These are phyloP conservation scores for Noctuana brunneofusca DNA, from an alignment of 2,888 invertebrate species.

Conservation along the genomic window DNA sequence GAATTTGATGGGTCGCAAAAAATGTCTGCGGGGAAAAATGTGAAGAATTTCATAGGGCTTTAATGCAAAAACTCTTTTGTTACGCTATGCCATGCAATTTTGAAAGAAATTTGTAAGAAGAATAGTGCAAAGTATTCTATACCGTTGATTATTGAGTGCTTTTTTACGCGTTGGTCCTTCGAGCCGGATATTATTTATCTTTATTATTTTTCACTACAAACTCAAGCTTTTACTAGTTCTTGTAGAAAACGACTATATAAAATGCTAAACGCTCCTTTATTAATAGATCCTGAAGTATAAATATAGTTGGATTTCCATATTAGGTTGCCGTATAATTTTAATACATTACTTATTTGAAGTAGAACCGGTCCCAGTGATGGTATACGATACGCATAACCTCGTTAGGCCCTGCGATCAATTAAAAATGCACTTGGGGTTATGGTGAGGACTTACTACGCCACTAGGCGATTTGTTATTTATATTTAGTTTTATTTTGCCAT, in stretches of 20 bases:
- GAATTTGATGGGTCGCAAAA: constrained; percentile 20
- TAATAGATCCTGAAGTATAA: constrained; percentile 32
- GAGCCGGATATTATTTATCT: constrained; percentile 1
- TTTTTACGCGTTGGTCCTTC: constrained; percentile 6
- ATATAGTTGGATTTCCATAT: constrained; percentile 31
- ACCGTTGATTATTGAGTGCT: background rate
- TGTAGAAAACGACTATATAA: constrained; percentile 7
- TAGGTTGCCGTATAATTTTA: constrained; percentile 36
- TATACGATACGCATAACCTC: constrained; percentile 39
- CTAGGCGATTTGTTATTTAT: background rate
- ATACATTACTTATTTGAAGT: constrained; percentile 40
- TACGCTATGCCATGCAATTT: constrained; percentile 4
- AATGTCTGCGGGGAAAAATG: constrained; percentile 4
- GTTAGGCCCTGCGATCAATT: constrained; percentile 41
- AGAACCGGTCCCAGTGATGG: constrained; percentile 37
- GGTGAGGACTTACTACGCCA: constrained; percentile 5
- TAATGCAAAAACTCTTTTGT: constrained; percentile 3
- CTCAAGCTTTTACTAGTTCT: constrained; percentile 3
- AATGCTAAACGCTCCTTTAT: constrained; percentile 18
- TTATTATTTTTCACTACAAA: constrained; percentile 2
- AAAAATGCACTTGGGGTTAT: constrained; percentile 38
- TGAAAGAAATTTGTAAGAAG: background rate
- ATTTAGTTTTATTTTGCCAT: too few species aligned
- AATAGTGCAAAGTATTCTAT: constrained; percentile 5
- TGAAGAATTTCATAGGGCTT: background rate